Base-by-base conservation (phyloP, 2,888 invertebrate species). In the Amiota minor region DNA sequence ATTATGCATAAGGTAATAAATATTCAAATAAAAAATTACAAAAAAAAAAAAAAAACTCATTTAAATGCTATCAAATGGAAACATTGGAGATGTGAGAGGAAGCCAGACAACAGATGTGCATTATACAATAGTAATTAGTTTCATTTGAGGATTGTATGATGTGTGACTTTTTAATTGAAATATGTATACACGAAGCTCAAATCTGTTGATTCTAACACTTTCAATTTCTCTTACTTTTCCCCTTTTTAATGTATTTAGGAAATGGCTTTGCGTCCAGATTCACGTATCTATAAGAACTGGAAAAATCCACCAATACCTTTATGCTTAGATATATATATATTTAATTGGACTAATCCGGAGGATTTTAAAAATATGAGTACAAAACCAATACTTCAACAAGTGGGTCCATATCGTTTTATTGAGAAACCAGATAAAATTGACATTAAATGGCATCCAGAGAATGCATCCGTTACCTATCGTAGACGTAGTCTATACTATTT, bases 331-430 rank as follows among this genome's bases (percentile, higher is more conserved):
- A 91, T 95, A 74, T 94, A 93, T 85, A 91, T 95, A 78, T 95
- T 93, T 89, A 95, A 95, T 88, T 95, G 95, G 95, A 95, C 95
- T 6, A 95, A 95, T 89, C 92, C 95, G 0, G 91, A 93, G 14
- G 92, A 92, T 69, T 91, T 93, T 50, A 91, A 91, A 2, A 92
- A 92, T 20, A 90, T 90, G 72, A 90, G 89, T 9, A 88, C 87
- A 1, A 93, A 93, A 78, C 93, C 93, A 0, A 90, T 89, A 62
- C 89, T 93, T 47, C 85, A 90, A 72, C 88, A 92, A 84, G 80
- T 92, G 68, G 94, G 94, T 14, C 94, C 94, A 0, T 93, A 93
- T 87, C 90, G 92, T 0, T 94, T 91, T 86, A 92, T 91, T 0
- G 95, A 96, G 87, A 89, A 91, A n/a, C 92, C 93, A 6, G 92